phyloP scores from a whole-genome alignment of 37 sponge, comb jelly and placozoan species.

The Cliona cf. orientalis region DNA sequence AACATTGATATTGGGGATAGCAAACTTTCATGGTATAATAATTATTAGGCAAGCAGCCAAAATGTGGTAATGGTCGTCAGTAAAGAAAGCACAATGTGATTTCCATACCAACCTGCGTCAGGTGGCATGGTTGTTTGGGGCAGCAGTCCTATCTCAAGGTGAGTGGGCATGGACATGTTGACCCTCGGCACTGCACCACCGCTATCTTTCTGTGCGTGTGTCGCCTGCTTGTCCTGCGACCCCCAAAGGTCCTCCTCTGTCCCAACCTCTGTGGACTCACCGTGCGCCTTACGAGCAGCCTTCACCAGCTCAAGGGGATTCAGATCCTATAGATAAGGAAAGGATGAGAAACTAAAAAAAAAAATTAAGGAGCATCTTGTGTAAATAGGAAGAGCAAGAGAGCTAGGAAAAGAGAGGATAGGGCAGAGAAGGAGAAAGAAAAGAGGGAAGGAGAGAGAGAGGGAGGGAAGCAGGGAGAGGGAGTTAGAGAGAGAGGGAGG shows the following conservation, averaged over 20 bases:
- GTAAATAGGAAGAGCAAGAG: not conserved
- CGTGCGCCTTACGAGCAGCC: constrained; percentile 64
- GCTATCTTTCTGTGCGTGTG: too few relatives aligned
- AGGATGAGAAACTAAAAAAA: not conserved
- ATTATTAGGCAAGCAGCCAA: too few relatives aligned
- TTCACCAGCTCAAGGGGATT: constrained; percentile 62
- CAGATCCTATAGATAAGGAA: constrained; percentile 2
- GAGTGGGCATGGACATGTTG: constrained; percentile 52
- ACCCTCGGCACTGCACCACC: too few relatives aligned
- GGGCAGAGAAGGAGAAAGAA: not conserved
- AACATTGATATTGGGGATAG: too few relatives aligned
- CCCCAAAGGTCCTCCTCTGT: constrained; percentile 76
- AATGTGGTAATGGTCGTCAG: too few relatives aligned
- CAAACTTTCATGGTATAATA: too few relatives aligned
- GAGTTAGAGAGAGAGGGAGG: too few relatives aligned
- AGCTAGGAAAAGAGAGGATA: not conserved
- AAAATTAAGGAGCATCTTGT: not conserved
- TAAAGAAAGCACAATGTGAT: too few relatives aligned
- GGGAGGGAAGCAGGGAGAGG: constrained; percentile 5
- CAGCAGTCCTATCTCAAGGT: constrained; percentile 51
- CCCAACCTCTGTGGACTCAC: constrained; percentile 57
- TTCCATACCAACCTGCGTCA: not conserved
- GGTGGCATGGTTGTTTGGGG: constrained; percentile 8
- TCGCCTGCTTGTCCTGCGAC: not conserved
- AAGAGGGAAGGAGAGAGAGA: constrained; percentile 9